phyloP scores from a whole-genome alignment of 2,113 vertebrate genomes.

The Leptosomus discolor region DNA sequence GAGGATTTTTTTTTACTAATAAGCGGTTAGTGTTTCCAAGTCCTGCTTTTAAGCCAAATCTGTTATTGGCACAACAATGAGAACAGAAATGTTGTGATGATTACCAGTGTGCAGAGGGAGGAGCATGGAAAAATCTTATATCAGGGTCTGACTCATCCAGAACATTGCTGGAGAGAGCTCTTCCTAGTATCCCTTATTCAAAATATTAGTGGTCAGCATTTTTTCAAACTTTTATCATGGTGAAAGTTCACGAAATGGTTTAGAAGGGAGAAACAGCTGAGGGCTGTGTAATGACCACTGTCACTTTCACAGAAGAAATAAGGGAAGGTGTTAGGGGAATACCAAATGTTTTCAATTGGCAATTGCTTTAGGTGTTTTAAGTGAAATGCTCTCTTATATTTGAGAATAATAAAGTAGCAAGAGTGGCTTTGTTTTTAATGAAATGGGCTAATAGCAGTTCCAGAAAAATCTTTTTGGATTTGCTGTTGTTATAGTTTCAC shows the following conservation, averaged over 20 bases:
- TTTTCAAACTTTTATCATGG: neutral
- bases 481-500: neutral
- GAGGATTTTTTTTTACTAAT: neutral
- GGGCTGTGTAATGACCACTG: neutral
- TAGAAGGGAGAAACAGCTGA: neutral
- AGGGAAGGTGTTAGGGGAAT: neutral
- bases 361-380: neutral
- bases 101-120: constrained; percentile 3
- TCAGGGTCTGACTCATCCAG: constrained; percentile 19
- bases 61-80: neutral
- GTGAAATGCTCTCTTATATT: neutral
- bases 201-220: neutral
- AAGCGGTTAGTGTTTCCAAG: constrained; percentile 1
- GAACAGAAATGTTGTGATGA: constrained; percentile 1
- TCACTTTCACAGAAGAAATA: neutral
- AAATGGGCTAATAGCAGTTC: neutral
- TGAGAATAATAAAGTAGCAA: neutral
- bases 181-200: neutral
- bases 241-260: neutral
- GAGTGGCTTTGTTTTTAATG: neutral
- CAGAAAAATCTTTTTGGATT: neutral
- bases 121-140: neutral
- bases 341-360: neutral
- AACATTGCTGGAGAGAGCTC: neutral
- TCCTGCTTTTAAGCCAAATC: neutral